Evolutionary conservation across 2,113 vertebrate genomes (phyloP).

Genomic region (Kobus ellipsiprymnus): DNA sequence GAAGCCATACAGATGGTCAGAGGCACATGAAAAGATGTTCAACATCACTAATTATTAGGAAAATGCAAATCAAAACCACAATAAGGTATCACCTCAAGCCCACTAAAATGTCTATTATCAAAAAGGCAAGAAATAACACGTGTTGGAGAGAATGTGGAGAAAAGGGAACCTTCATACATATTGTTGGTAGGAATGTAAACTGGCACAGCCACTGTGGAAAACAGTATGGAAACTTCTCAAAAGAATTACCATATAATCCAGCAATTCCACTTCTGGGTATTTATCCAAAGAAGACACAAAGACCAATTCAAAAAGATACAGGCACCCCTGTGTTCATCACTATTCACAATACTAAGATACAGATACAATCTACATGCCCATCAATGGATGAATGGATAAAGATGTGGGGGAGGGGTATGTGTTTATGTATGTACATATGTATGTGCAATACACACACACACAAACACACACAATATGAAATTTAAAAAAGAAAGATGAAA

Average conservation of each 20-base stretch:
- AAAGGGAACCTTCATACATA: neutral
- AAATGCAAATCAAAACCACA: neutral
- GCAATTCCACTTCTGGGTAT: neutral
- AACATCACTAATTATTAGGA: neutral
- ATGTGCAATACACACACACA: neutral
- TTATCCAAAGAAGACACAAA: neutral
- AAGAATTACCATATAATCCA: neutral
- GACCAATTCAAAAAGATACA: neutral
- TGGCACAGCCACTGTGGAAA: neutral
- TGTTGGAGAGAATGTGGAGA: neutral
- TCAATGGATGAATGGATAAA: neutral
- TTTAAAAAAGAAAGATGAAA: neutral
- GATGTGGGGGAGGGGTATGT: neutral
- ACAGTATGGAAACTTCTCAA: neutral
- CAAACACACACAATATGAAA: neutral
- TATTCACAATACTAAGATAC: neutral
- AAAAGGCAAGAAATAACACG: neutral
- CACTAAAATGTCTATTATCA: neutral
- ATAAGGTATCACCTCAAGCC: neutral
- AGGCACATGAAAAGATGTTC: neutral
- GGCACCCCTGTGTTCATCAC: neutral
- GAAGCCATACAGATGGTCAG: neutral
- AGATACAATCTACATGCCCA: neutral
- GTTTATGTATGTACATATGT: neutral
- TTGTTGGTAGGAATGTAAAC: neutral